These are phyloP conservation scores for Macroramphosus scolopax DNA, from an alignment of 2,797 vertebrate species.

Conservation along the genomic window DNA sequence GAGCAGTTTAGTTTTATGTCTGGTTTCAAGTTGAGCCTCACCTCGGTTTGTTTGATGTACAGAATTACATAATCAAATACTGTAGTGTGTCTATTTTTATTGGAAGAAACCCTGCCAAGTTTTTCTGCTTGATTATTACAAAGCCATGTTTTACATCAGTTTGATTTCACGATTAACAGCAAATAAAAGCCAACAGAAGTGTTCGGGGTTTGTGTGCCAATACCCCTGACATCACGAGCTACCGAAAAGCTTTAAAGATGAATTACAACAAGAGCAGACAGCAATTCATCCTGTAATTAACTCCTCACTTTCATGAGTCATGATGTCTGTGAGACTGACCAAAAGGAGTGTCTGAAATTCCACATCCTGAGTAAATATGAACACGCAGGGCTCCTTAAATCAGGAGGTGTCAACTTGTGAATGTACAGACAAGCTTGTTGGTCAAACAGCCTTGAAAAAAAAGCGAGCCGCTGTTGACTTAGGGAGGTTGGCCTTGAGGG, in stretches of 20 bases:
- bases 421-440: conserved; percentile 70
- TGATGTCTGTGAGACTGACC: conserved; percentile 37
- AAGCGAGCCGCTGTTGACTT: conserved; percentile 69
- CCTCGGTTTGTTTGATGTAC: too few relatives aligned
- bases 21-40: too few relatives aligned
- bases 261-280: conserved; percentile 29
- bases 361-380: conserved; percentile 56
- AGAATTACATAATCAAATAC: too few relatives aligned
- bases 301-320: conserved; percentile 42
- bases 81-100: too few relatives aligned
- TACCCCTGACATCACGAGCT: not conserved
- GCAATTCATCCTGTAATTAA: conserved; percentile 25
- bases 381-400: conserved; percentile 59
- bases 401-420: conserved; percentile 73
- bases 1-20: too few relatives aligned
- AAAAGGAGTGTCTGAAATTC: conserved; percentile 55
- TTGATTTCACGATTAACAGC: too few relatives aligned
- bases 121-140: too few relatives aligned
- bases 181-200: too few relatives aligned
- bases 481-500: conserved; percentile 58
- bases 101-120: too few relatives aligned
- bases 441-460: conserved; percentile 71
- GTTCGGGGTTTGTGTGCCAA: conserved; percentile 2
- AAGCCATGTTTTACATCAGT: too few relatives aligned
- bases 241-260: conserved; percentile 17